Evolutionary conservation across 2,888 invertebrate genomes (phyloP).

Genomic region (Drosophila neonasuta): DNA sequence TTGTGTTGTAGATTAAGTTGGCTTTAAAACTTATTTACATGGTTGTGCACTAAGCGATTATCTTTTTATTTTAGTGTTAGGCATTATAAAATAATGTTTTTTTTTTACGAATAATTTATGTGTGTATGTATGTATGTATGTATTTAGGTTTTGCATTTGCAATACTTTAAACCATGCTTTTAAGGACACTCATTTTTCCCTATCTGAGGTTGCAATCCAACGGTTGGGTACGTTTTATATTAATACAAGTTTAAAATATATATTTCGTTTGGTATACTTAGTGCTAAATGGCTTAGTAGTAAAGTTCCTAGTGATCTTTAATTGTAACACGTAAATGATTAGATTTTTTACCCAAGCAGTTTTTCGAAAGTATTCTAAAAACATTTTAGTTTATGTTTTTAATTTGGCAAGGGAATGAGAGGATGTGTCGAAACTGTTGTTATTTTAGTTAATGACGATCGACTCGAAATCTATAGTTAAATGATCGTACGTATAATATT

Average conservation of each 20-base stretch:
- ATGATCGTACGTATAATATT: slow-evolving; percentile 9
- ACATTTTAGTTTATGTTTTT: slow-evolving; percentile 22
- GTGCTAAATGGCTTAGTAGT: slow-evolving; percentile 60
- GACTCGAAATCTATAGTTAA: slow-evolving; percentile 16
- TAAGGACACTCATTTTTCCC: slow-evolving; percentile 67
- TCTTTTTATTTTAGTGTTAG: slow-evolving; percentile 39
- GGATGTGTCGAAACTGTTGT: slow-evolving; percentile 13
- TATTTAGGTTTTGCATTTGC: slow-evolving; percentile 38
- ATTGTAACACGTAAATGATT: slow-evolving; percentile 22
- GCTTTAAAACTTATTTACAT: slow-evolving; percentile 73
- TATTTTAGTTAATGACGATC: slow-evolving; percentile 29
- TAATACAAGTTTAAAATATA: slow-evolving; percentile 51
- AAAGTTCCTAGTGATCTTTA: slow-evolving; percentile 36
- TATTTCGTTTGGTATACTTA: slow-evolving; percentile 59
- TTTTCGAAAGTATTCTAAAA: slow-evolving; percentile 31
- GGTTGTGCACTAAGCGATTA: slow-evolving; percentile 70
- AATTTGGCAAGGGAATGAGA: slow-evolving; percentile 30
- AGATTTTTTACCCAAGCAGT: slow-evolving; percentile 70
- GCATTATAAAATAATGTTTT: slow-evolving; percentile 62
- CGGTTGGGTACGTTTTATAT: slow-evolving; percentile 22
- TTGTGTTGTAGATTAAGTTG: slow-evolving; percentile 47
- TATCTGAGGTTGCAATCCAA: slow-evolving; percentile 20
- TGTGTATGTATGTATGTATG: slow-evolving; percentile 21
- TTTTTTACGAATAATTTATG: slow-evolving; percentile 48
- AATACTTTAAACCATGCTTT: slow-evolving; percentile 51